phyloP scores from a whole-genome alignment of 2,797 vertebrate genomes.

The Poeciliopsis paucimaculata region DNA sequence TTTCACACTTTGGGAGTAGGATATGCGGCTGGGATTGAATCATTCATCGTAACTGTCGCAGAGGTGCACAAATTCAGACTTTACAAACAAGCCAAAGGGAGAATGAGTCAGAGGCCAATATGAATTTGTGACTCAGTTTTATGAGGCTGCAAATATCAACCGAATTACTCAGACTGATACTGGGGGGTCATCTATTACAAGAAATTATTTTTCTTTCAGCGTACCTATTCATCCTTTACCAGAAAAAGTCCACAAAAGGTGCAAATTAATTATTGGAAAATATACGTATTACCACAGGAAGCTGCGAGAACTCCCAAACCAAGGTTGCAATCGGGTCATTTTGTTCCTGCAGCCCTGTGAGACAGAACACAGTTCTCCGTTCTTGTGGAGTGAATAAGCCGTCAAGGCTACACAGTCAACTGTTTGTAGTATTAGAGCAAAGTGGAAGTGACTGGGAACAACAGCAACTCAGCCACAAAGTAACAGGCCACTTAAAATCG shows the following conservation, averaged over 20 bases:
- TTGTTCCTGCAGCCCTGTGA: neutral
- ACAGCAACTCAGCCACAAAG: neutral
- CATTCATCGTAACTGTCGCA: conserved; percentile 33
- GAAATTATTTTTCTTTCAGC: conserved; percentile 11
- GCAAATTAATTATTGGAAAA: neutral
- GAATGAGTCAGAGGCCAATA: conserved; percentile 51
- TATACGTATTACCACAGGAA: neutral
- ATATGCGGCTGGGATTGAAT: conserved; percentile 28
- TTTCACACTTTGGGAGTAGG: neutral
- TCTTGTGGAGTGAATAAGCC: neutral
- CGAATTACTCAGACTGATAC: conserved; percentile 24
- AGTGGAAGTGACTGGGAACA: neutral
- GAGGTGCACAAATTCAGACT: conserved; percentile 15
- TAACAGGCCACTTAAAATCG: neutral
- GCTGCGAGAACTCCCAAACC: neutral
- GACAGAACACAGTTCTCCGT: neutral
- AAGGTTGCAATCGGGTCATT: neutral
- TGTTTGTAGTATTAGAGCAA: neutral
- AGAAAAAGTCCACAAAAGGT: conserved; percentile 28
- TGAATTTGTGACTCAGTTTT: conserved; percentile 59
- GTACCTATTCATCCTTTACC: conserved; percentile 5
- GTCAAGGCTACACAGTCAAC: neutral
- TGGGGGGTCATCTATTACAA: neutral
- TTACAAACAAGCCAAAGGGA: conserved; percentile 8
- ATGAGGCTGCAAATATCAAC: conserved; percentile 42